Base-by-base conservation (phyloP, 1,140 invertebrate genomes). In the Nasonia giraulti region DNA sequence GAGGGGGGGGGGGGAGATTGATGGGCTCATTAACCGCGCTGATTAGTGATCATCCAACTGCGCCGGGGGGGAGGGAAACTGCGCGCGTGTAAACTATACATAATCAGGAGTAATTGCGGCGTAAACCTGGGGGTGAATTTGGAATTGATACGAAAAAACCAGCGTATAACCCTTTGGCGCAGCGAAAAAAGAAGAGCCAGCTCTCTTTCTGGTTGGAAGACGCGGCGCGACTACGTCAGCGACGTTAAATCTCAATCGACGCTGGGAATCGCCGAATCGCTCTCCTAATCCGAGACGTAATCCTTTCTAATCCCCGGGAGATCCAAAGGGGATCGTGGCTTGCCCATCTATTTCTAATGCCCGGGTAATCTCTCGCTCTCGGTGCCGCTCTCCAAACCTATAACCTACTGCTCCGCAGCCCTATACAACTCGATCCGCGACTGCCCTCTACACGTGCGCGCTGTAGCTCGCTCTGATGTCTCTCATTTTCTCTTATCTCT, bases 341-440 rank as follows among this genome's bases (percentile, higher is more conserved):
- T 82, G 83, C 85, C 88, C 88, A 91, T 91, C 88, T 88, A 91
- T 91, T 91, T 90, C 89, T 90, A 91, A 89, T 91, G 88, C 87
- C 88, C 87, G 73, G 37, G 74, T 91, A 91, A 91, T 91, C 90
- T 89, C 87, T 88, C 84, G 82, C 84, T 73, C 33, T 80, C 80
- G 83, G 44, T 71, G 74, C n/a, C 14, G 80, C 68, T 37, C 14
- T 75, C 50, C 40, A 31, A 74, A 83, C 37, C 85, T 37, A 80
- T 86, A 86, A 80, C 69, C 82, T 84, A 82, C 47, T 85, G 50
- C 69, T 17, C 83, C 23, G 27, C 55, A 62, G 37, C 27, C 66
- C 55, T 84, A 73, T 40, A 78, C 47, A 85, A 55, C 55, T 75
- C 27, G n/a, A 71, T 47, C 81, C 27, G 17, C 10, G 20, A 8